Evolutionary conservation across 2,888 invertebrate genomes (phyloP), one percentile per base, ranked within the genome.

Genomic region (Choreutis nemorana): DNA sequence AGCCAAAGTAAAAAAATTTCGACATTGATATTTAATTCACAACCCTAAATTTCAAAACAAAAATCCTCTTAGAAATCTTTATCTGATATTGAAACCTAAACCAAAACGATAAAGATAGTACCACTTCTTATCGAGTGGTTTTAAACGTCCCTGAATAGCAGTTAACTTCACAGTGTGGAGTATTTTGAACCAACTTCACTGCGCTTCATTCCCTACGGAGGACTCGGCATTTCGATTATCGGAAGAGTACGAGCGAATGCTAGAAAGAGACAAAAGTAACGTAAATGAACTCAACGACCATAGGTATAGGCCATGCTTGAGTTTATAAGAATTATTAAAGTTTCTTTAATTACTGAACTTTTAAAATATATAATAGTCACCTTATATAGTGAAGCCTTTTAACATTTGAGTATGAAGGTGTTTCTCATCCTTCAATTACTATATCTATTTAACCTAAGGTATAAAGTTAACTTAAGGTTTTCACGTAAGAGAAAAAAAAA

Each of bases 221-320:
- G 78, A 75, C 75, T 78, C 75, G 77, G n/a, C n/a, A 78, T 77
- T 78, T 78, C 78, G 77, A 78, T 78, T 78, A 70, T 77, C 56
- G 64, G 75, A 77, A 71, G 73, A 77, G 78, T 71, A 46, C 57
- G 50, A 71, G 57, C 50, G 51, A 42, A 55, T 39, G 66, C 43
- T 53, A 42, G 57, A 71, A 55, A 58, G 55, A 46, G 72, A 66
- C 39, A 45, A 49, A 40, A 31, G n/a, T n/a, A n/a, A n/a, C n/a
- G n/a, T n/a, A n/a, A n/a, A n/a, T n/a, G n/a, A n/a, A n/a, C n/a
- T n/a, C n/a, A n/a, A n/a, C n/a, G n/a, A n/a, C n/a, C n/a, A n/a
- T n/a, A n/a, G n/a, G n/a, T n/a, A n/a, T n/a, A n/a, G n/a, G n/a
- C n/a, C n/a, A n/a, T n/a, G n/a, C n/a, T n/a, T n/a, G n/a, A n/a